Base-by-base conservation (phyloP, 2,113 vertebrate species). In the Mus pahari region DNA sequence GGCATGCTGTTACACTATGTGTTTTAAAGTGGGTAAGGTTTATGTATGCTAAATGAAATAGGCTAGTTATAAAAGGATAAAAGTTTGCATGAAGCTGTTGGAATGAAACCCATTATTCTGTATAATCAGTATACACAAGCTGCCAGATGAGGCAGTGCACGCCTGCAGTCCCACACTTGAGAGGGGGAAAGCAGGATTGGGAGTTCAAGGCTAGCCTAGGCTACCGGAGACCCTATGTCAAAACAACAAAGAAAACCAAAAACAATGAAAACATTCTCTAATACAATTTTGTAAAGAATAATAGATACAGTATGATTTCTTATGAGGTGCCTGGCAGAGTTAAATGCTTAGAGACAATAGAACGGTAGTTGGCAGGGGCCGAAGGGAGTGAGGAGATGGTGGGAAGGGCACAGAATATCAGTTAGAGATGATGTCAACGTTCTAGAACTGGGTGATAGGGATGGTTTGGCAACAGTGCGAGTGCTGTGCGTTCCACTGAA, bases 341-440 rank as follows among this genome's bases (percentile, higher is more conserved):
- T 66, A 70, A 4, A 50, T 0, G 55, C 36, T 45, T 28, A 42
- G 11, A n/a, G 60, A 53, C 58, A 11, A 48, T 3, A 36, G 31
- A 36, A n/a, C 0, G 12, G 68, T 9, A 68, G n/a, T 20, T 4
- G 8, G 55, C 31, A 62, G 10, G 0, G 55, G 31, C 33, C 3
- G 28, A 9, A 2, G 58, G 20, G 24, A 33, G 6, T 14, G 28
- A 62, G 33, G 50, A 45, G 22, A 39, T 73, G 1, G 2, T 55
- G 48, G 45, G 20, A 17, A 0, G 20, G 75, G 39, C 13, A 60
- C 22, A 28, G 20, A 81, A 4, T 48, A 20, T 64, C 55, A 8
- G 10, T 45, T 31, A 36, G 60, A 60, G 53, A 14, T 8, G 33
- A 42, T 26, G n/a, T 24, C 7, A 58, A 20, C 12, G 17, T 26